Conservation (phyloP, 2,888 invertebrate species). For the Drosophila picticornis region DNA sequence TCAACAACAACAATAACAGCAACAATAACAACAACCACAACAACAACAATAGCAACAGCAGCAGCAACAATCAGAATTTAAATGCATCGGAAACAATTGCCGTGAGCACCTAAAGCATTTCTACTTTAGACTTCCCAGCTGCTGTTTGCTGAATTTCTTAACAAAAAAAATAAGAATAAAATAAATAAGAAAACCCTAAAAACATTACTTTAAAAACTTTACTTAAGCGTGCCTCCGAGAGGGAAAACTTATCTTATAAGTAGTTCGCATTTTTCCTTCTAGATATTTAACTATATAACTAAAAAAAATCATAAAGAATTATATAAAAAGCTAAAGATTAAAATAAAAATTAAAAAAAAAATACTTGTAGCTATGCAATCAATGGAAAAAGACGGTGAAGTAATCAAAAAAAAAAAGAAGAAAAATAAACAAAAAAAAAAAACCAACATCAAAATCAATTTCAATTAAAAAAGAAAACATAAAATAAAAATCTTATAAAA, state of each 20-base stretch:
- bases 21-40: slow-evolving; percentile 48
- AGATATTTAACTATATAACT: slow-evolving; percentile 44
- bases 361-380: slow-evolving; percentile 76
- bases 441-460: slow-evolving; percentile 23
- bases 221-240: slow-evolving; percentile 81
- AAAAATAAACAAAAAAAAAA: slow-evolving; percentile 30
- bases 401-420: slow-evolving; percentile 40
- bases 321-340: slow-evolving; percentile 4
- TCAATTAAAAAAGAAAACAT: neutral
- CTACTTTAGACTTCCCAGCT: neutral
- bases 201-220: slow-evolving; percentile 72
- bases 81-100: slow-evolving; percentile 40
- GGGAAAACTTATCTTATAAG: slow-evolving; percentile 70
- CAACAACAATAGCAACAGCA: slow-evolving; percentile 49
- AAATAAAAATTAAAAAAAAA: slow-evolving; percentile 5
- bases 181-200: slow-evolving; percentile 5
- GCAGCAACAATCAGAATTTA: slow-evolving; percentile 38
- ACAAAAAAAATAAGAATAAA: neutral
- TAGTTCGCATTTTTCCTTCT: slow-evolving; percentile 70
- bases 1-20: slow-evolving; percentile 47
- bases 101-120: slow-evolving; percentile 44
- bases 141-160: slow-evolving; percentile 6
- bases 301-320: slow-evolving; percentile 8
- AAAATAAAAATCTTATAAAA: slow-evolving; percentile 30
- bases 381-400: slow-evolving; percentile 81